These are phyloP conservation scores for Sardinella longiceps DNA, from an alignment of 2,797 vertebrate species.

Conservation along the genomic window DNA sequence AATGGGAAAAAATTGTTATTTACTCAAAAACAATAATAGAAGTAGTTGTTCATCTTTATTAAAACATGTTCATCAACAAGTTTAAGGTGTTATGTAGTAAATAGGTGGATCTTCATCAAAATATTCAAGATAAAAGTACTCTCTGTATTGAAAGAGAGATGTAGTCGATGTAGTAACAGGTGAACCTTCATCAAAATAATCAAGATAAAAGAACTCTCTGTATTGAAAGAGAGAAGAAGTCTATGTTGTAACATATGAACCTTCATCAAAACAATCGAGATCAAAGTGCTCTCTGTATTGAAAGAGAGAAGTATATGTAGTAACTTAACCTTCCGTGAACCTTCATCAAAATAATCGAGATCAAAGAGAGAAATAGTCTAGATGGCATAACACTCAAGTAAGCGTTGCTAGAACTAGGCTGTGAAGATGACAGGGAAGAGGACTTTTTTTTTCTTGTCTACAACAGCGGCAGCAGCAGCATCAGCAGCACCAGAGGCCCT, in stretches of 20 bases:
- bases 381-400: constrained; percentile 56
- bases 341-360: no score
- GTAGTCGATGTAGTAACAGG: no score
- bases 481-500: constrained; percentile 69
- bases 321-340: no score
- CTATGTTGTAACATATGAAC: no score
- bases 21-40: not conserved
- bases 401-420: constrained; percentile 60
- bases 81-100: not conserved
- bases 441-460: constrained; percentile 66
- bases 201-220: no score
- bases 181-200: no score
- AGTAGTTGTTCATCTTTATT: not conserved
- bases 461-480: no score
- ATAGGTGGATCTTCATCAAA: not conserved
- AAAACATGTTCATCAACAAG: not conserved
- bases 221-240: no score
- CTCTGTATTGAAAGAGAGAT: not conserved
- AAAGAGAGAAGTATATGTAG: no score
- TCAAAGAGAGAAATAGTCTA: no score
- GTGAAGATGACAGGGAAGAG: not conserved
- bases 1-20: not conserved
- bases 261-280: no score
- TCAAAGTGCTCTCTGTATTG: no score
- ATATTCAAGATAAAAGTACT: constrained; percentile 54